Evolutionary conservation across 1,140 invertebrate species (phyloP).

Genomic region (Drosophila biarmipes): DNA sequence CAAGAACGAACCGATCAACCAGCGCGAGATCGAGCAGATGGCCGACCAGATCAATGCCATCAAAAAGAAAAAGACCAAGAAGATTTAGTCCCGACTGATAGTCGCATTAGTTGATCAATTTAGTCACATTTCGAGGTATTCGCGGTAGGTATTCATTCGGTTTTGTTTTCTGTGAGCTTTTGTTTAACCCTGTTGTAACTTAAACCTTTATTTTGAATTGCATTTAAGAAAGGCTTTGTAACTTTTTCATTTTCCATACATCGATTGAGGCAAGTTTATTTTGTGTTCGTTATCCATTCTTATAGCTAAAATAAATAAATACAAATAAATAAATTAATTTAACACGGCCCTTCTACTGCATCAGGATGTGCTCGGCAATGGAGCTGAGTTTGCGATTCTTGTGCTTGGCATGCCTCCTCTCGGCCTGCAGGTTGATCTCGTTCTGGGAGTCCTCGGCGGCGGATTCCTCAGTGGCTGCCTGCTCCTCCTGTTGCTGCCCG

Average conservation of each 20-base stretch:
- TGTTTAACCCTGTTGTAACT: conserved; percentile 19
- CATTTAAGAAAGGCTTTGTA: conserved; percentile 30
- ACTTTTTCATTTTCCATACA: conserved; percentile 43
- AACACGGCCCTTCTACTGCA: conserved; percentile 47
- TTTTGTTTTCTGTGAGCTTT: conserved; percentile 38
- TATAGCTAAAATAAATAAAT: conserved; percentile 83
- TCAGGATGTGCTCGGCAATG: conserved; percentile 68
- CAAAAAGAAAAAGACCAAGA: conserved; percentile 82
- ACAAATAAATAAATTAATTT: conserved; percentile 67
- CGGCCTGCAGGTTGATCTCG: conserved; percentile 64
- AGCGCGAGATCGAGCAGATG: conserved; percentile 86
- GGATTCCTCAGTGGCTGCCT: conserved; percentile 19
- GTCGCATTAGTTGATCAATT: conserved; percentile 20
- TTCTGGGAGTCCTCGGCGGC: conserved; percentile 52
- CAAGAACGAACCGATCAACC: conserved; percentile 80
- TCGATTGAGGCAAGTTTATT: conserved; percentile 77
- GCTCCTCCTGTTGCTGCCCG: conserved; percentile 12
- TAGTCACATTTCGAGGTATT: conserved; percentile 45
- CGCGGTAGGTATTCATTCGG: conserved; percentile 26
- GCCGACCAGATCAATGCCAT: conserved; percentile 86
- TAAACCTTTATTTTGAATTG: conserved; percentile 19
- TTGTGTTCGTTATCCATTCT: conserved; percentile 66
- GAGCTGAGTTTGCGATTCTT: conserved; percentile 57
- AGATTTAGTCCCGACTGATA: conserved; percentile 54
- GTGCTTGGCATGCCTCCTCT: conserved; percentile 55